Base-by-base conservation (phyloP, 2,888 invertebrate genomes). In the Hybos culiciformis region DNA sequence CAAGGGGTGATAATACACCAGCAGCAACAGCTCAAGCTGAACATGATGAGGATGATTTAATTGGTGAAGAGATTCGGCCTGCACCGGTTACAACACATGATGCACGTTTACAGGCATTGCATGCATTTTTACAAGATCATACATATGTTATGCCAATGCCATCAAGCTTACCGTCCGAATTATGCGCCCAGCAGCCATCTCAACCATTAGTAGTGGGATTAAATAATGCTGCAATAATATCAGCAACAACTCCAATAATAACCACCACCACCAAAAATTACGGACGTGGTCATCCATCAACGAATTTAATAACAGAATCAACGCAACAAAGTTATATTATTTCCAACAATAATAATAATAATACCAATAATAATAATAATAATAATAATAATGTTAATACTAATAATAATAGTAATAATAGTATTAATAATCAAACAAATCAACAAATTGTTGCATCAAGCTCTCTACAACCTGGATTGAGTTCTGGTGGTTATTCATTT, bases 21-120 rank as follows among this genome's bases (percentile, higher is more conserved):
- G 36, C 36, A 20, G 32, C 32, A 32, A n/a, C n/a, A n/a, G 18
- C 48, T 8, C 50, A 51, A 40, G 48, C 50, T 38, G 46, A 45
- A 37, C 53, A 54, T 31, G 56, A 58, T 36, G 63, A 65, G 29
- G 66, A 66, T 33, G 66, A 66, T 43, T 53, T 65, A 15, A 62
- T 60, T 47, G 65, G 66, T 42, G 63, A 63, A 45, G 66, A 66
- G 49, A 57, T 65, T 41, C 58, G 65, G 20, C 66, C 66, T 11
- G 53, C 56, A 37, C 63, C 65, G 3, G 60, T 64, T 15, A 56
- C 50, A 33, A 62, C 65, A 4, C 57, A 58, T 33, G 66, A 66
- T 48, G 38, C 58, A 24, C 57, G 61, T 14, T 38, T 65, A 42
- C 62, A 61, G 46, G 57, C 57, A 32, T 39, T 66, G 21, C 63